Evolutionary conservation across 2,113 vertebrate species (phyloP), one percentile per base, ranked within the genome.

Genomic region (Panthera tigris): DNA sequence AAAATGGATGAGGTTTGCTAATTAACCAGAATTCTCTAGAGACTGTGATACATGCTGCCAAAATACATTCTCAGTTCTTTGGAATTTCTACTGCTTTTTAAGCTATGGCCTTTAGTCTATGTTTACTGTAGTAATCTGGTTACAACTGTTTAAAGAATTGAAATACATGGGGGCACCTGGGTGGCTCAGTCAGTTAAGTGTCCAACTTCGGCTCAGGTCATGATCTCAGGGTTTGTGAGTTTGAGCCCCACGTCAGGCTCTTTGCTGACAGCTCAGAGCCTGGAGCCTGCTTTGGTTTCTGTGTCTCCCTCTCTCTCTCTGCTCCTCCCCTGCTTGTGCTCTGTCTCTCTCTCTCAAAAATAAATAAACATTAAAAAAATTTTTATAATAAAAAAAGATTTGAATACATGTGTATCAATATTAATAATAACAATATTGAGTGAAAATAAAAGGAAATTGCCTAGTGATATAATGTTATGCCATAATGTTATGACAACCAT

Each of bases 391-490:
- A 31, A 65, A 63, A 65, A 13, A 10, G 48, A 48, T 78, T 48
- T 15, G 90, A 48, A 55, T 85, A 63, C 18, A 80, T n/a, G 0
- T 73, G 1, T 73, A 78, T 92, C n/a, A 36, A 2, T 79, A 71
- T 89, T 85, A 89, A 19, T 55, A 52, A 81, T 91, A 74, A 69
- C 25, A 87, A 16, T 74, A 74, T 25, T 68, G 25, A 92, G 31
- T 78, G n/a, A 96, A 91, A 89, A 55, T 80, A 23, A 63, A 95
- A 88, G 27, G 33, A 89, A 29, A 45, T 89, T 95, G 29, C 41
- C 45, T 71, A 73, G 18, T 63, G 4, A 18, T 50, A 68, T 63
- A 74, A 69, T 76, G 36, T 55, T 84, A 31, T 55, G 27, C 52
- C 85, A 71, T 81, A 91, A 57, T 80, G 52, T 83, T 83, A 79